Percentiles rank a stretch among this genome's conserved stretches.
These are phyloP conservation scores for Mustela lutreola DNA, from an alignment of 2,113 vertebrate genomes.

Conservation along the genomic window DNA sequence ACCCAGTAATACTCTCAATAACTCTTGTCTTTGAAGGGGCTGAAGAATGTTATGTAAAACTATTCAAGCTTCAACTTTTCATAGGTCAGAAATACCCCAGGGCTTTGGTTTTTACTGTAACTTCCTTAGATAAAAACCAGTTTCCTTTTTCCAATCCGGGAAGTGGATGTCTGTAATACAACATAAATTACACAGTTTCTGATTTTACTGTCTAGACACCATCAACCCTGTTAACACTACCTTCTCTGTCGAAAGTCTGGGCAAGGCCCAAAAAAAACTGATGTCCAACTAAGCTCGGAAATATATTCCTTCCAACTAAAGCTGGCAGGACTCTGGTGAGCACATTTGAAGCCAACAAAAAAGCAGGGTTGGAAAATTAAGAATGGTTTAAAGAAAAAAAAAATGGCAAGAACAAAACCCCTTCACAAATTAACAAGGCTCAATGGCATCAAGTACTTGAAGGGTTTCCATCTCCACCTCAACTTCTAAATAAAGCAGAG, in stretches of 20 bases:
- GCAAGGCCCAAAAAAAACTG: slow-evolving; percentile 73
- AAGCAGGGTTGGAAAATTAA: slow-evolving; percentile 80
- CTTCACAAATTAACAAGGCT: slow-evolving; percentile 74
- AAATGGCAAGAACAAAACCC: slow-evolving; percentile 40
- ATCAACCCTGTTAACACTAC: slow-evolving; percentile 78
- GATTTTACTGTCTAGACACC: slow-evolving; percentile 84
- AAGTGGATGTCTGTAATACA: slow-evolving; percentile 82
- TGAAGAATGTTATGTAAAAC: slow-evolving; percentile 69
- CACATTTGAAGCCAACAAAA: slow-evolving; percentile 77
- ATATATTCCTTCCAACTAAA: slow-evolving; percentile 81
- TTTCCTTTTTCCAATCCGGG: slow-evolving; percentile 83
- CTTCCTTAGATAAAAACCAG: slow-evolving; percentile 83
- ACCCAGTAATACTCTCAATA: slow-evolving; percentile 49
- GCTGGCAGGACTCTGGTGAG: slow-evolving; percentile 74
- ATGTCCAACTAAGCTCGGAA: slow-evolving; percentile 81
- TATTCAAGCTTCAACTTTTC: slow-evolving; percentile 68
- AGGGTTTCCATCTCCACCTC: background rate
- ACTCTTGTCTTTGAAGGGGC: slow-evolving; percentile 60
- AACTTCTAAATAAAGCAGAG: slow-evolving; percentile 17
- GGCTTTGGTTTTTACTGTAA: slow-evolving; percentile 78
- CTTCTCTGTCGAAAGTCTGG: slow-evolving; percentile 83
- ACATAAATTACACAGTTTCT: slow-evolving; percentile 84
- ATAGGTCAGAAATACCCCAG: slow-evolving; percentile 76
- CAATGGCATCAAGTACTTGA: slow-evolving; percentile 60
- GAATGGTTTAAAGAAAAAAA: slow-evolving; percentile 49